Percentiles rank a stretch among this genome's conserved stretches.
Evolutionary conservation across 2,113 vertebrate genomes (phyloP).

Genomic region (Pygoscelis adeliae): DNA sequence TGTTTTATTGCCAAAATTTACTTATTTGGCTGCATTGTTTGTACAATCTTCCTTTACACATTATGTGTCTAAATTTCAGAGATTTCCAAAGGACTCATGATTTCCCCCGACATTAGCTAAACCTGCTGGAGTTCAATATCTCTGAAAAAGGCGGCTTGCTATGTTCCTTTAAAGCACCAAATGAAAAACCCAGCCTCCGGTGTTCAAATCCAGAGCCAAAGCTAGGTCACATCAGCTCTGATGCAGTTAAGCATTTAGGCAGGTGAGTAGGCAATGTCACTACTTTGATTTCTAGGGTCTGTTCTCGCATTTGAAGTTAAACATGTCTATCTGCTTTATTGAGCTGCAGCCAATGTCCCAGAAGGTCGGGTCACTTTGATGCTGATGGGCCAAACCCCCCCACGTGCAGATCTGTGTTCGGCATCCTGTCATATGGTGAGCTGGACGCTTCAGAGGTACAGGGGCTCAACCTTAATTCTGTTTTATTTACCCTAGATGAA

Average conservation of each 20-base stretch:
- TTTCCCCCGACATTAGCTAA: slow-evolving; percentile 24
- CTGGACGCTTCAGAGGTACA: not conserved
- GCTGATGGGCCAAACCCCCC: not conserved
- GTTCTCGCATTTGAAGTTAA: not conserved
- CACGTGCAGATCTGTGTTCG: not conserved
- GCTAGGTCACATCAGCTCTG: not conserved
- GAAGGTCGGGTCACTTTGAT: rapidly evolving
- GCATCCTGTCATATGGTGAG: not conserved
- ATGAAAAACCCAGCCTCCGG: not conserved
- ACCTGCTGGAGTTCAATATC: not conserved
- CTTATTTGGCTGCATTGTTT: slow-evolving; percentile 4
- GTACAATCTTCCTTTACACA: not conserved
- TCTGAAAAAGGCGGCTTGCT: not conserved
- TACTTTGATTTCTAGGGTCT: not conserved
- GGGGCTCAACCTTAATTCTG: not conserved
- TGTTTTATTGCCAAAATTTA: not conserved
- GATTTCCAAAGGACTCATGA: not conserved
- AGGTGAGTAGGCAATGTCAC: not conserved
- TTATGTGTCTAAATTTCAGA: slow-evolving; percentile 8
- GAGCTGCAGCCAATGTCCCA: not conserved
- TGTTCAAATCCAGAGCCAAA: not conserved
- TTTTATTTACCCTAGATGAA: not conserved
- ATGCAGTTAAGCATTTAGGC: not conserved
- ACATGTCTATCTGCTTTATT: not conserved
- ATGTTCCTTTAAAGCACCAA: not conserved